A percentile compares a stretch with the other conserved stretches of the same genome.
phyloP scores from a whole-genome alignment of 2,888 invertebrate genomes.

The Luffia ferchaultella region DNA sequence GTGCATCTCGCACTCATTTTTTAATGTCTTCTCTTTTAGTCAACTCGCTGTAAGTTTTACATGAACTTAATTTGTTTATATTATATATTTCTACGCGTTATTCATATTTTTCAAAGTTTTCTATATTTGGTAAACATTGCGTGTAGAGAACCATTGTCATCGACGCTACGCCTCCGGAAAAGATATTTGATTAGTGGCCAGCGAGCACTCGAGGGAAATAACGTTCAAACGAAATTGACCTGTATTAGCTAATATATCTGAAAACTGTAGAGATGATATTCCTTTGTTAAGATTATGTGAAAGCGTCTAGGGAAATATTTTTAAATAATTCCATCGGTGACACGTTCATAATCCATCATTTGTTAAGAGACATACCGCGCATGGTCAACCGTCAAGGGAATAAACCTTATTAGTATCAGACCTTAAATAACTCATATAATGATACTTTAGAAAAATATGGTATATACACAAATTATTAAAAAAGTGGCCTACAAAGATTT shows the following conservation, averaged over 20 bases:
- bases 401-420: background rate
- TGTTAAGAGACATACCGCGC: background rate
- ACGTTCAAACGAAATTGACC: background rate
- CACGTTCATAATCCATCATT: background rate
- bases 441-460: no score
- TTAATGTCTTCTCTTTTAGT: no score
- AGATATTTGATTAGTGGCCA: constrained; percentile 59
- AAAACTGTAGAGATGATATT: background rate
- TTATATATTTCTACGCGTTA: no score
- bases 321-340: background rate
- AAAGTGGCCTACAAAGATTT: no score
- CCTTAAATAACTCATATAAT: no score
- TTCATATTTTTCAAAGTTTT: no score
- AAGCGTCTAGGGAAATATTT: constrained; percentile 23
- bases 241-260: background rate
- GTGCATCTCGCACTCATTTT: no score
- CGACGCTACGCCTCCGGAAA: constrained; percentile 36
- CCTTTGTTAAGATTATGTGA: background rate
- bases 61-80: no score
- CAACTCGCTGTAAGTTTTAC: no score
- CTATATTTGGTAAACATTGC: constrained; percentile 27
- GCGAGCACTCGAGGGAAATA: constrained; percentile 23
- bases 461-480: no score
- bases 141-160: constrained; percentile 44
- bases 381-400: background rate